Conservation (phyloP, 2,113 vertebrate genomes). For the Physeter macrocephalus region DNA sequence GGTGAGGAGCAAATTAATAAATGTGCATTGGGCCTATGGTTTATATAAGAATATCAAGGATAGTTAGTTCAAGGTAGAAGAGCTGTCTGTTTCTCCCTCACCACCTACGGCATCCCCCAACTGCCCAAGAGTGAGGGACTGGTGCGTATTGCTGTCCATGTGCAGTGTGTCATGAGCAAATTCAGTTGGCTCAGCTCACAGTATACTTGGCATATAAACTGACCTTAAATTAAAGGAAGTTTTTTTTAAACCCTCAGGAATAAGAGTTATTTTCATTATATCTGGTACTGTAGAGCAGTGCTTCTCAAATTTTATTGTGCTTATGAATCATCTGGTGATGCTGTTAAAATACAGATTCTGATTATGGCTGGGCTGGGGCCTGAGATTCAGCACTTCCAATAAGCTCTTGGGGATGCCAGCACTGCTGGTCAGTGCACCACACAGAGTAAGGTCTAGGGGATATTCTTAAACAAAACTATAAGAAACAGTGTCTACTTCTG, state of each 20-base stretch:
- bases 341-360: neutral
- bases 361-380: neutral
- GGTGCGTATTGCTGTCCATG: neutral
- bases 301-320: neutral
- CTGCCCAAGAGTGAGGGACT: accelerated
- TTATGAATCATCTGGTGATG: neutral
- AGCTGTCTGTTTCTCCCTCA: neutral
- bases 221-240: neutral
- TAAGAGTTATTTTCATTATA: neutral
- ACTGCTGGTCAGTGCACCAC: neutral
- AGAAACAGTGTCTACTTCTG: neutral
- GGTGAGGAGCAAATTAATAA: neutral
- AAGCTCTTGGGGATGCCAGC: neutral
- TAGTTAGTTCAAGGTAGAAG: neutral
- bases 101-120: neutral
- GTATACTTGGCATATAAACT: neutral
- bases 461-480: neutral
- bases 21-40: neutral
- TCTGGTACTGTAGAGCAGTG: neutral
- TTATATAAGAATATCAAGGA: neutral
- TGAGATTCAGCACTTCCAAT: neutral
- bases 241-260: neutral
- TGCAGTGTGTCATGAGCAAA: accelerated
- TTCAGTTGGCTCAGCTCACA: neutral
- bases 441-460: neutral